Evolutionary conservation across 2,888 invertebrate genomes (phyloP), one percentile per base, ranked within the genome.

Genomic region (Lacanobia oleracea): DNA sequence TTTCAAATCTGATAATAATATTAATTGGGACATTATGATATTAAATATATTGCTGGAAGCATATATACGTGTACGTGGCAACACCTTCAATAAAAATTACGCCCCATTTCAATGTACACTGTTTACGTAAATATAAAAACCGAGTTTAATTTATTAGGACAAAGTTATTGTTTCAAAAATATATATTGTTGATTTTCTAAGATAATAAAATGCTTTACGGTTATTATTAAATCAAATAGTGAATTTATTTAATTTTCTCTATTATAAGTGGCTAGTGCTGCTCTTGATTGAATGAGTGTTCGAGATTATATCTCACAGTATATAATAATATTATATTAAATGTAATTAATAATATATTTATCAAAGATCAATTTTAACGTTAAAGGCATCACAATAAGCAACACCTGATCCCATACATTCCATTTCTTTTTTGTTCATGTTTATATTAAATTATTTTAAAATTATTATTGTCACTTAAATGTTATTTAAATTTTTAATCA

Each of bases 321-420:
- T 84, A 78, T 81, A 72, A 71, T 74, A 81, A 77, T 83, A 84
- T 77, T 81, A 78, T 83, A 83, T 80, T 83, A 82, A 71, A 83
- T 85, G 74, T 86, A 83, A 82, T 74, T 77, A 79, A 75, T 78
- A 56, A 74, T 73, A 84, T 86, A 86, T 81, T 83, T 86, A 79
- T 83, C 75, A 77, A 76, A 85, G 82, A 91, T 86, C 92, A 92
- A 91, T 92, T 91, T 90, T 87, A 91, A 90, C 88, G 89, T 90
- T 90, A 88, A 87, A 86, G 85, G 85, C 86, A 90, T 91, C 91
- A 91, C 90, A 88, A 87, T 83, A 65, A 82, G 81, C 78, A 79
- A 88, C 88, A 88, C 86, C 87, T 87, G 84, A 77, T 66, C 72
- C 75, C 56, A 81, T 82, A 93, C 94, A 94, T 94, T 94, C 94